Evolutionary conservation across 2,113 vertebrate species (phyloP).

Genomic region (Crotalus tigris): DNA sequence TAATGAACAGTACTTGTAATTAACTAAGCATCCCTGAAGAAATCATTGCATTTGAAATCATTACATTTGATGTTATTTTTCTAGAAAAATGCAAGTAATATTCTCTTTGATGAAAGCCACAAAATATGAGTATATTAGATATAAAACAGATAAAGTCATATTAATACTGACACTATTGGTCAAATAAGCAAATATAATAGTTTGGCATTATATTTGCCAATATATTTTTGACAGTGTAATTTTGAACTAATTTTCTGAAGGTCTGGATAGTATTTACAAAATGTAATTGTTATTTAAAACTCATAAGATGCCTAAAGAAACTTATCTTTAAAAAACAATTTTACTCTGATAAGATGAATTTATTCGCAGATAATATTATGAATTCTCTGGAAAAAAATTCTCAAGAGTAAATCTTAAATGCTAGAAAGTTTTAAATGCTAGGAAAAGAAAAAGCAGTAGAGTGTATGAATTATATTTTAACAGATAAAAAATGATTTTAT

Average conservation of each 20-base stretch:
- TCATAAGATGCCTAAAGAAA: conserved; percentile 21
- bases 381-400: conserved; percentile 5
- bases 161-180: not conserved
- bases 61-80: conserved; percentile 20
- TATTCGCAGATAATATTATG: conserved; percentile 16
- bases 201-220: not conserved
- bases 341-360: conserved; percentile 15
- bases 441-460: conserved; percentile 11
- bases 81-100: conserved; percentile 1
- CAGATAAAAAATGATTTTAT: not conserved
- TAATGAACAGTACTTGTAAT: conserved; percentile 24
- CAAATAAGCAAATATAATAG: not conserved
- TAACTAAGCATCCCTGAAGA: not conserved
- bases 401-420: conserved; percentile 1
- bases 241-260: conserved; percentile 3
- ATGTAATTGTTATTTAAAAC: conserved; percentile 24
- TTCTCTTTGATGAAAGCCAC: not conserved
- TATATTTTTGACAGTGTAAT: not conserved
- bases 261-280: not conserved
- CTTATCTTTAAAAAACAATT: conserved; percentile 24
- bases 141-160: not conserved
- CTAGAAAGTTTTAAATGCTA: not conserved
- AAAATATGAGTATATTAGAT: not conserved
- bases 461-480: not conserved
- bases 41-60: conserved; percentile 7